phyloP scores from a whole-genome alignment of 2,888 invertebrate species.

The Aproaerema taeniolella region DNA sequence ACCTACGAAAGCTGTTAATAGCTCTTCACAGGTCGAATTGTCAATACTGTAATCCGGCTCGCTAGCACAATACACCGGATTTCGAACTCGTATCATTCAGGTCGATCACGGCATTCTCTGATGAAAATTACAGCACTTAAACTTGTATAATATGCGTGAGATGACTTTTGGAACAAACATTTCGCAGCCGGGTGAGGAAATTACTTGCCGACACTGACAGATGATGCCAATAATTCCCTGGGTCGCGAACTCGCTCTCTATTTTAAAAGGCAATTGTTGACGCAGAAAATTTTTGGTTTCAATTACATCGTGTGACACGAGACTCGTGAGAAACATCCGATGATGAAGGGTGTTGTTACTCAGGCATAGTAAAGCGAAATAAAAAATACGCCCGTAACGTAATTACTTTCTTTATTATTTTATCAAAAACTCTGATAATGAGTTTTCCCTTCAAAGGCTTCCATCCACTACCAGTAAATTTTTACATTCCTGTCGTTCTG shows the following conservation, averaged over 20 bases:
- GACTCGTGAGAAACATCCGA: no score
- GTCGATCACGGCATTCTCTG: slow-evolving; percentile 5
- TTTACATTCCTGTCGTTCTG: slow-evolving; percentile 10
- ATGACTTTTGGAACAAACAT: slow-evolving; percentile 61
- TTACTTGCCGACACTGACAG: slow-evolving; percentile 66
- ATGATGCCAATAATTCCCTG: slow-evolving; percentile 63
- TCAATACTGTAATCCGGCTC: not conserved
- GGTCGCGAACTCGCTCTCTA: slow-evolving; percentile 43
- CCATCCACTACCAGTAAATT: slow-evolving; percentile 1
- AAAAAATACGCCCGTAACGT: no score
- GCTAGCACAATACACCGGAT: not conserved
- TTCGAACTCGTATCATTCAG: not conserved
- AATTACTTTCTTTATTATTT: not conserved
- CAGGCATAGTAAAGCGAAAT: no score
- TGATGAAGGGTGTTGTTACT: no score
- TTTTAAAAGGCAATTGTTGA: slow-evolving; percentile 41
- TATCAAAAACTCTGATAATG: not conserved
- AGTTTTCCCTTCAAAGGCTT: not conserved
- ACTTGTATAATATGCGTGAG: slow-evolving; percentile 46
- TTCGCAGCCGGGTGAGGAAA: slow-evolving; percentile 53
- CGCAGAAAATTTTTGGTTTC: slow-evolving; percentile 21
- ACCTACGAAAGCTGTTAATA: slow-evolving; percentile 25
- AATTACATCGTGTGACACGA: slow-evolving; percentile 9
- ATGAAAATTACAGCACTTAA: slow-evolving; percentile 28
- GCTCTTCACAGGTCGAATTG: slow-evolving; percentile 22